Conservation (phyloP, 2,888 invertebrate species). For the Odiellus spinosus region DNA sequence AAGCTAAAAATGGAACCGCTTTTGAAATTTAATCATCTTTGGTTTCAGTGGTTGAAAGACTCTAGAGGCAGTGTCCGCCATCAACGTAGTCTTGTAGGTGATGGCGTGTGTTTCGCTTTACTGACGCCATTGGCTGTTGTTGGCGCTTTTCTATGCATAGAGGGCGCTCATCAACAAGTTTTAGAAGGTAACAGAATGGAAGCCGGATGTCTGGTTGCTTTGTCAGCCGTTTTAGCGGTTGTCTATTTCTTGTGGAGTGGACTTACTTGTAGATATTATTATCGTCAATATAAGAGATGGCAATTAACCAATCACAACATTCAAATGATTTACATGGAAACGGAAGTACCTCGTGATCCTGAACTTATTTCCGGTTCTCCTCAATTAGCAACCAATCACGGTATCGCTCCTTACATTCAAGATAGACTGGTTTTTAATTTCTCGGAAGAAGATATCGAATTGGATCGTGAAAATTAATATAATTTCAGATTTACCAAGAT, state of each 20-base stretch:
- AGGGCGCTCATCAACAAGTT: constrained; percentile 29
- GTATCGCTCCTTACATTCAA: no score
- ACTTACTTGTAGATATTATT: constrained; percentile 2
- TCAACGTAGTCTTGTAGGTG: constrained; percentile 35
- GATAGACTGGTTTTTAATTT: no score
- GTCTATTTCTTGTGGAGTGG: constrained; percentile 12
- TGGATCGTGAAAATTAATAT: no score
- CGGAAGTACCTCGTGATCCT: no score
- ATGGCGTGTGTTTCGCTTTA: constrained; percentile 39
- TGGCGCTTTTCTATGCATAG: constrained; percentile 36
- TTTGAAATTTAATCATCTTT: not conserved
- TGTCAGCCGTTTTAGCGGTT: constrained; percentile 11
- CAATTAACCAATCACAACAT: no score
- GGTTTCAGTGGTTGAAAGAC: constrained; percentile 35
- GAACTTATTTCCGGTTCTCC: no score
- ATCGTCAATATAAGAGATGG: no score
- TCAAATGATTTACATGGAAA: no score
- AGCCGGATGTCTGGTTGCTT: constrained; percentile 14
- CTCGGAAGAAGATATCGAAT: no score
- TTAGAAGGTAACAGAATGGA: constrained; percentile 11
- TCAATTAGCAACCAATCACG: no score
- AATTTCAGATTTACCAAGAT: no score
- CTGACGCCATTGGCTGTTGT: constrained; percentile 41
- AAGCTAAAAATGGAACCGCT: no score
- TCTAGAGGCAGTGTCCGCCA: constrained; percentile 23